phyloP scores from a whole-genome alignment of 2,113 vertebrate species.

The Hemiscyllium ocellatum region DNA sequence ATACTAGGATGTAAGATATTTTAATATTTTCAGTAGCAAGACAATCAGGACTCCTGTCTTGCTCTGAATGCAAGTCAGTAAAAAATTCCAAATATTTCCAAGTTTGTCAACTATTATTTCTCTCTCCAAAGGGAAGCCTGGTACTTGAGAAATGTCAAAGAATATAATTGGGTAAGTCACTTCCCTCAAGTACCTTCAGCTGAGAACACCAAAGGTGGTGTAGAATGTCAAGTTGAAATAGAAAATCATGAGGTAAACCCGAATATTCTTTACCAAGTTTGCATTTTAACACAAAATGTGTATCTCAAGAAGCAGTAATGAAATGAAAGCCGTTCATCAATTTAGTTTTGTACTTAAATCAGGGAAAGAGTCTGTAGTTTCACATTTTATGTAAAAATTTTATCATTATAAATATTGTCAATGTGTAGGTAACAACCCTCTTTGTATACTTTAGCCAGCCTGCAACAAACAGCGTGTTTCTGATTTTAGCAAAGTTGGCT shows the following conservation, averaged over 20 bases:
- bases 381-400: neutral
- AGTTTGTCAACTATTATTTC: neutral
- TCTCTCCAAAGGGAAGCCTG: neutral
- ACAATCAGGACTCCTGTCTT: neutral
- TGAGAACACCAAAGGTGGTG: neutral
- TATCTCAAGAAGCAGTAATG: neutral
- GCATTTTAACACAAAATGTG: neutral
- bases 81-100: neutral
- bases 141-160: neutral
- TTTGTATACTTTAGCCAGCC: neutral
- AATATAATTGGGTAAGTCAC: neutral
- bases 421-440: neutral
- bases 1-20: neutral
- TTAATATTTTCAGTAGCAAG: neutral
- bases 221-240: neutral
- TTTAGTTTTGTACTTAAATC: neutral
- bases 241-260: neutral
- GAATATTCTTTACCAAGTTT: neutral
- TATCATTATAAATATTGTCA: neutral
- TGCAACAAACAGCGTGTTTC: neutral
- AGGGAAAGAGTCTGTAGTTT: neutral
- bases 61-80: neutral
- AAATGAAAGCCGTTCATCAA: neutral
- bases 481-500: neutral
- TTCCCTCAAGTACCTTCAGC: neutral